Conservation (phyloP, 2,113 vertebrate species). For the Junco hyemalis region DNA sequence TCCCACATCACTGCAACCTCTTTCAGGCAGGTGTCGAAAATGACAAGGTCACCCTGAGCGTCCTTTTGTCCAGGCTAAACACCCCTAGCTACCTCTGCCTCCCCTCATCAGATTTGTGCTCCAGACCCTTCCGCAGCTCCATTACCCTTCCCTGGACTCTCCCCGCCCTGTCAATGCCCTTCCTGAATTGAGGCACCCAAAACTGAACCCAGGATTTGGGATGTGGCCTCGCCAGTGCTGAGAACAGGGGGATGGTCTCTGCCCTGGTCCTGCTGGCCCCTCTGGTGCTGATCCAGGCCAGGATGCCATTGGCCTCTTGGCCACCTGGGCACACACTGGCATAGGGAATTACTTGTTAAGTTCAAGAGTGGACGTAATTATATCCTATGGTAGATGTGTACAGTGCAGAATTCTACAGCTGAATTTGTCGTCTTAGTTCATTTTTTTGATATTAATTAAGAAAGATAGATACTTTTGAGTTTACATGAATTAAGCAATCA, state of each 20-base stretch:
- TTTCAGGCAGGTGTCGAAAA: background rate
- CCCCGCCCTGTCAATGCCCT: background rate
- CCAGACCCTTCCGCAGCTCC: background rate
- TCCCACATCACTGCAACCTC: background rate
- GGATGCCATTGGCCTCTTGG: background rate
- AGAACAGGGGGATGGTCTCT: fast-evolving
- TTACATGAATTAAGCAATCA: background rate
- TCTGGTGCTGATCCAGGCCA: fast-evolving
- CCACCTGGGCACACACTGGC: background rate
- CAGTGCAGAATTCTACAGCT: background rate
- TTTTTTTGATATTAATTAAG: background rate
- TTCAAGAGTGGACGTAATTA: background rate
- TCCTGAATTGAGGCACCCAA: fast-evolving
- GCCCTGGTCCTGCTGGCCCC: background rate
- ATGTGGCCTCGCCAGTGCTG: fast-evolving
- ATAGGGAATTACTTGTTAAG: background rate
- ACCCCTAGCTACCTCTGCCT: background rate
- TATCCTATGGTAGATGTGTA: background rate
- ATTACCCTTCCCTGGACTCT: background rate
- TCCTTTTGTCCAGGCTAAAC: background rate
- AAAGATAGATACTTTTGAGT: background rate
- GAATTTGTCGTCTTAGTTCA: background rate
- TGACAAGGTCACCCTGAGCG: fast-evolving
- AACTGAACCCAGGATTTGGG: background rate
- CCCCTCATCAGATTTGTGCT: background rate